Conservation (phyloP, 2,888 invertebrate species). For the Yponomeuta evonymella region DNA sequence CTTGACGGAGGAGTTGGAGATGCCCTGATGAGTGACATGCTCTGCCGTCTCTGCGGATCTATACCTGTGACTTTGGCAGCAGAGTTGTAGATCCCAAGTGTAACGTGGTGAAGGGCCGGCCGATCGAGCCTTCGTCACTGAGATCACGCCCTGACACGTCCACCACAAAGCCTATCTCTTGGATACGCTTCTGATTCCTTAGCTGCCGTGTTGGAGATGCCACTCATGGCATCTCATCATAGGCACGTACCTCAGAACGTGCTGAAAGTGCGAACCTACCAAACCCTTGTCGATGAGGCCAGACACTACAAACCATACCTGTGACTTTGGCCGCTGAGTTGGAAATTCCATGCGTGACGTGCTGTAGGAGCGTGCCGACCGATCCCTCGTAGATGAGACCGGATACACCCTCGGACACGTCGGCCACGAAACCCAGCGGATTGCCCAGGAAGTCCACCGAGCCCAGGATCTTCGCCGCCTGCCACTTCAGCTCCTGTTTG, state of each 20-base stretch:
- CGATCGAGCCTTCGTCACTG: constrained; percentile 94
- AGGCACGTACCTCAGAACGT: no score
- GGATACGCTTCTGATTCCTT: no score
- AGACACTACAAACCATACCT: constrained; percentile 38
- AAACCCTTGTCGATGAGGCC: neutral
- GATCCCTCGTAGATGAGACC: constrained; percentile 95
- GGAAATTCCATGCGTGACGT: constrained; percentile 97
- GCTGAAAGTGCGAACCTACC: no score
- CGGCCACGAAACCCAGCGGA: constrained; percentile 95
- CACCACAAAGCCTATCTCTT: constrained; percentile 79
- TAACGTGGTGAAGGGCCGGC: constrained; percentile 94
- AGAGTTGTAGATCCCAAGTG: constrained; percentile 97
- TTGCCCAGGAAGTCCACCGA: constrained; percentile 99
- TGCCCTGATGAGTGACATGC: constrained; percentile 94
- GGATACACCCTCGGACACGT: constrained; percentile 95
- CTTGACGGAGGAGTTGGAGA: constrained; percentile 98
- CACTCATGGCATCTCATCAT: no score
- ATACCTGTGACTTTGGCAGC: constrained; percentile 90
- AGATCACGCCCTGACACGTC: constrained; percentile 97
- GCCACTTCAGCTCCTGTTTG: constrained; percentile 89
- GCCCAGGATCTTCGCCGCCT: constrained; percentile 95
- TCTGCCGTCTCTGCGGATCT: constrained; percentile 94
- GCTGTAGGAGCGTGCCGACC: constrained; percentile 93
- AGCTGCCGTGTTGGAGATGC: constrained; percentile 41
- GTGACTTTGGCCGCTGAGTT: constrained; percentile 98